A percentile compares a stretch with the other conserved stretches of the same genome.
These are phyloP conservation scores for Drosophila demipolita DNA, from an alignment of 2,888 invertebrate species.

Conservation along the genomic window DNA sequence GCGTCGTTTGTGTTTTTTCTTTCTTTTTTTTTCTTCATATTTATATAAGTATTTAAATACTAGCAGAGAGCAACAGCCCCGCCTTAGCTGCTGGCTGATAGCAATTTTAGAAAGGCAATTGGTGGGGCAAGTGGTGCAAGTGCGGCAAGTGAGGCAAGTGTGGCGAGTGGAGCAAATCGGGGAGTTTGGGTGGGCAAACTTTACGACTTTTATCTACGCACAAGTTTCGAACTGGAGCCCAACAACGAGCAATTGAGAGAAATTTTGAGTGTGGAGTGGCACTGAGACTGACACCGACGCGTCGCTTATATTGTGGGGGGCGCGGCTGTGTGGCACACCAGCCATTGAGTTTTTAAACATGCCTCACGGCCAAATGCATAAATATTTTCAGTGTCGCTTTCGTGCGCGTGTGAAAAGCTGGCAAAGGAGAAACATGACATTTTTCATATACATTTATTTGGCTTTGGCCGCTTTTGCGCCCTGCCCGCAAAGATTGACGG, in stretches of 20 bases:
- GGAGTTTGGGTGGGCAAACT: slow-evolving; percentile 48
- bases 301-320: background rate
- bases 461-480: slow-evolving; percentile 46
- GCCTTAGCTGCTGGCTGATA: slow-evolving; percentile 49
- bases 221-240: slow-evolving; percentile 57
- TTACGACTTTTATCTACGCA: slow-evolving; percentile 73
- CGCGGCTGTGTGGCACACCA: background rate
- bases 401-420: slow-evolving; percentile 27
- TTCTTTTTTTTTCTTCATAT: slow-evolving; percentile 13
- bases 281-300: slow-evolving; percentile 3
- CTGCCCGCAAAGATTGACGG: slow-evolving; percentile 20
- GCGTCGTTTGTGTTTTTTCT: slow-evolving; percentile 25
- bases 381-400: slow-evolving; percentile 59
- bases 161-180: background rate
- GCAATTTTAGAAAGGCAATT: slow-evolving; percentile 4
- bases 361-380: slow-evolving; percentile 74
- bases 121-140: background rate
- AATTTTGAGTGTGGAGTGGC: background rate
- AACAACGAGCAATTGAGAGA: slow-evolving; percentile 11
- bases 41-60: slow-evolving; percentile 50
- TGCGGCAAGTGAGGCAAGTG: background rate
- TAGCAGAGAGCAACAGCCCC: slow-evolving; percentile 53
- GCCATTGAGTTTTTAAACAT: slow-evolving; percentile 64
- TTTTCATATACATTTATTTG: slow-evolving; percentile 74
- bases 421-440: slow-evolving; percentile 59